phyloP scores from a whole-genome alignment of 2,113 vertebrate genomes.

The Stegostoma tigrinum region DNA sequence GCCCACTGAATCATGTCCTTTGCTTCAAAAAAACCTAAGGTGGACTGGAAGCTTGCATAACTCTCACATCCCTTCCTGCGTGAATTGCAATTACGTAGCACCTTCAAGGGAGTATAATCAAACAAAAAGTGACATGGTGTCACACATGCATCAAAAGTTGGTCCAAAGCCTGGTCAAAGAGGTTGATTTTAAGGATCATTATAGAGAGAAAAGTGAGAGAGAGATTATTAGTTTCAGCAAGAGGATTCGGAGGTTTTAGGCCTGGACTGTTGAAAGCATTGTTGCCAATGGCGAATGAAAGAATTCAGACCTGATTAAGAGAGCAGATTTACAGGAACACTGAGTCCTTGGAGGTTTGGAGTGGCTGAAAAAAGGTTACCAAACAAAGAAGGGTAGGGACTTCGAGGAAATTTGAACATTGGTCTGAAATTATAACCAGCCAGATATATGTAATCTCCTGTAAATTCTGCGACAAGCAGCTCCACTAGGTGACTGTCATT shows the following conservation, averaged over 20 bases:
- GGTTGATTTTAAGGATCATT: background rate
- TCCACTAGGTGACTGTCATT: background rate
- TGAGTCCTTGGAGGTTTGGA: background rate
- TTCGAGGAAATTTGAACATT: background rate
- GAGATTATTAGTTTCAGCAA: background rate
- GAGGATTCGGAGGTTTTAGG: background rate
- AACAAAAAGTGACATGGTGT: background rate
- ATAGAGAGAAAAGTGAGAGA: background rate
- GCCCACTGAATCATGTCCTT: background rate
- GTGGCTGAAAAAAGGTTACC: background rate
- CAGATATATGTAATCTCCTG: background rate
- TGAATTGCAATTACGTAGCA: too few species aligned
- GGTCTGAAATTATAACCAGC: background rate
- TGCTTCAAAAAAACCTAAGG: background rate
- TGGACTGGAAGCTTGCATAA: background rate
- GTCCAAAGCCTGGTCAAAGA: background rate
- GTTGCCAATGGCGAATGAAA: background rate
- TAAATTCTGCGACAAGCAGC: background rate
- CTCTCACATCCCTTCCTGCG: background rate
- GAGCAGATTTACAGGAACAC: background rate
- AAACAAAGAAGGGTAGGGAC: background rate
- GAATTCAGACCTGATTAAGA: background rate
- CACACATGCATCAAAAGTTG: background rate
- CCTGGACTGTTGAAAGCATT: background rate
- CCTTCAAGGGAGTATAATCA: background rate